These are phyloP conservation scores for Prorops nasuta DNA, from an alignment of 1,140 invertebrate species.

Conservation along the genomic window DNA sequence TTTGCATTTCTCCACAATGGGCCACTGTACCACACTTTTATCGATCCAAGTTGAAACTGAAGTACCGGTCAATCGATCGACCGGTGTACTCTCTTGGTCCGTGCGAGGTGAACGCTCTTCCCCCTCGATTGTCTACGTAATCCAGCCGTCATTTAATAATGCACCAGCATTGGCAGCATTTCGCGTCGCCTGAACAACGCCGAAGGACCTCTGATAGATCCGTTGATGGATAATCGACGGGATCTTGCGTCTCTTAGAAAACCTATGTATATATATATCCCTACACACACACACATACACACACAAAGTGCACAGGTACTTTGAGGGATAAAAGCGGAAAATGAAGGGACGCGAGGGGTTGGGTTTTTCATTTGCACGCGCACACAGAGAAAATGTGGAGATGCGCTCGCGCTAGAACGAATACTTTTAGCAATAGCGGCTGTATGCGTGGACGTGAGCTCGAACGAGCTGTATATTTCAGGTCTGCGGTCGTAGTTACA, in stretches of 20 bases:
- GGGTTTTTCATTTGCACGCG: no score
- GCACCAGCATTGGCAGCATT: conserved; percentile 28
- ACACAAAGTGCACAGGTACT: no score
- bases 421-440: no score
- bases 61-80: conserved; percentile 11
- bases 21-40: conserved; percentile 1
- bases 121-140: conserved; percentile 23
- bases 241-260: no score
- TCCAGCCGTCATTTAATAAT: conserved; percentile 30
- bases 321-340: no score
- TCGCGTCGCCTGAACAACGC: conserved; percentile 13
- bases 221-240: no score
- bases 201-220: conserved; percentile 14
- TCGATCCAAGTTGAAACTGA: conserved; percentile 19
- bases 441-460: no score
- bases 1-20: background rate
- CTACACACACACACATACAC: no score
- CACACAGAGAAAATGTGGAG: no score
- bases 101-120: conserved; percentile 32
- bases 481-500: conserved; percentile 46
- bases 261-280: no score
- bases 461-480: conserved; percentile 46
- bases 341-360: no score
- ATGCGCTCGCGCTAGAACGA: no score
- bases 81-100: conserved; percentile 10